Evolutionary conservation across 2,888 invertebrate genomes (phyloP), one percentile per base, ranked within the genome.

Genomic region (Diplazon laetatorius): DNA sequence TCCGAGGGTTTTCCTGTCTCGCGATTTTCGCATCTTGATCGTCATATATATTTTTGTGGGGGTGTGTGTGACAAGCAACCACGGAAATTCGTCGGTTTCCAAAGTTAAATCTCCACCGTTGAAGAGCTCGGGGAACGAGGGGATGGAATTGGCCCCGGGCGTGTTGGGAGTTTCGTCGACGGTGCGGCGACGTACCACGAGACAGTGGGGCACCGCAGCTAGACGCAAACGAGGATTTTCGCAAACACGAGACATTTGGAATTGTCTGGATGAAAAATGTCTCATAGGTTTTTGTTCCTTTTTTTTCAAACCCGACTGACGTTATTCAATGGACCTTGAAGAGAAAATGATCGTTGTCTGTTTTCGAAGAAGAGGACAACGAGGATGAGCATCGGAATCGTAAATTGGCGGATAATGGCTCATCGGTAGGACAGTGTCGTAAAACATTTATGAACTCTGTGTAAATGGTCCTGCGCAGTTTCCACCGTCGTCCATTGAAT

Each of bases 341-440:
- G 1, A 50, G n/a, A 22, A 12, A 22, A 3, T 0, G 22, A 0
- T n/a, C n/a, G n/a, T n/a, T n/a, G n/a, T n/a, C n/a, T n/a, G n/a
- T n/a, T n/a, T n/a, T 30, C 10, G 18, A 25, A 20, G 57, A 42
- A 63, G n/a, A 42, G 16, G 50, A 42, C 3, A 35, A 48, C 65
- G 25, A 63, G 25, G 20, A 22, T 42, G 18, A 57, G 66, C 46
- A 50, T 22, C 76, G 39, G 71, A 73, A 82, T 85, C 86, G 83
- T 87, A 86, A 87, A 87, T 86, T 84, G 85, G 82, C 80, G 82
- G 80, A 84, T 85, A 86, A 87, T 83, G 81, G 76, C 55, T 68
- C 68, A 46, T 76, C 75, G 77, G 79, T 30, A n/a, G 76, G 78
- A 69, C 68, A 66, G 18, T 52, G 74, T 55, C 84, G 83, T 87